Percentiles rank a stretch among this genome's conserved stretches.
phyloP scores from a whole-genome alignment of 2,797 vertebrate genomes.

The Champsocephalus gunnari region DNA sequence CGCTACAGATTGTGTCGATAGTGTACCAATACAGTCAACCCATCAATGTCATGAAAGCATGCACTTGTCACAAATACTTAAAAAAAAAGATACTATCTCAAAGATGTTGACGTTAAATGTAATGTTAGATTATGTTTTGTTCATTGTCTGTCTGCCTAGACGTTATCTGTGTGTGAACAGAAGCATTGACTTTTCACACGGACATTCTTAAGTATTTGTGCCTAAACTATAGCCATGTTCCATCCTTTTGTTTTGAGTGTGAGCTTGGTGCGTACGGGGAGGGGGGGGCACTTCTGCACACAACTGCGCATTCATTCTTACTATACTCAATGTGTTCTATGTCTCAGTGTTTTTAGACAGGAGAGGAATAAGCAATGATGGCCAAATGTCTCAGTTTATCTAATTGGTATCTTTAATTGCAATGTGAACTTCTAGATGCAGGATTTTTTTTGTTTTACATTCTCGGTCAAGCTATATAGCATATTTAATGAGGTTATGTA shows the following conservation, averaged over 20 bases:
- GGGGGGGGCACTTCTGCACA: constrained; percentile 81
- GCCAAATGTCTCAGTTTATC: constrained; percentile 82
- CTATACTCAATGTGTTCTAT: constrained; percentile 82
- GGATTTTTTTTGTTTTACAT: constrained; percentile 56
- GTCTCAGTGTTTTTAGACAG: constrained; percentile 79
- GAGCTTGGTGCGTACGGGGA: constrained; percentile 66
- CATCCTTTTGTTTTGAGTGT: constrained; percentile 78
- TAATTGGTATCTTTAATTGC: constrained; percentile 71
- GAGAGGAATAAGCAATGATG: constrained; percentile 75
- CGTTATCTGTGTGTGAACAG: constrained; percentile 83
- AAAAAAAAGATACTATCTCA: constrained; percentile 85
- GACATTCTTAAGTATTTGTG: constrained; percentile 90
- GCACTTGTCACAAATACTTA: constrained; percentile 88
- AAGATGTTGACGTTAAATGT: constrained; percentile 89
- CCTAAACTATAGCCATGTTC: constrained; percentile 92
- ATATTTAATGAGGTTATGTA: constrained; percentile 71
- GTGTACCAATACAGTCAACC: constrained; percentile 80
- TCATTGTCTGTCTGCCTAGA: constrained; percentile 86
- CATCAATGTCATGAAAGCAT: constrained; percentile 87
- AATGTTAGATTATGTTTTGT: constrained; percentile 89
- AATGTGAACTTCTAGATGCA: constrained; percentile 64
- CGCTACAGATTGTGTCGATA: constrained; percentile 79
- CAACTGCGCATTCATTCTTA: constrained; percentile 84
- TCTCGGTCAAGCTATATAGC: constrained; percentile 68
- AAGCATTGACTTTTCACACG: constrained; percentile 85